phyloP scores from a whole-genome alignment of 2,888 invertebrate species.

The Chrysolina oricalcia region DNA sequence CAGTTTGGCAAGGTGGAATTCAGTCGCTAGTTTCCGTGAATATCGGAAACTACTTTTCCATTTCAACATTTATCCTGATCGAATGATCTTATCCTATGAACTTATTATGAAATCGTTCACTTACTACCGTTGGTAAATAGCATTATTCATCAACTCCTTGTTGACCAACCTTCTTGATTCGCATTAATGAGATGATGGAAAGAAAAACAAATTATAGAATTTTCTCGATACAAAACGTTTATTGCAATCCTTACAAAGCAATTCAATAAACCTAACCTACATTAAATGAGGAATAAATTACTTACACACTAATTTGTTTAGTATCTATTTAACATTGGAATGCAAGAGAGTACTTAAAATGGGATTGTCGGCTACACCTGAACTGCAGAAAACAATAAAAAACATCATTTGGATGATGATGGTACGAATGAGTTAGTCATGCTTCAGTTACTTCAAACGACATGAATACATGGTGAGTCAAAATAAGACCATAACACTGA shows the following conservation, averaged over 20 bases:
- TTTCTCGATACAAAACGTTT: conserved; percentile 40
- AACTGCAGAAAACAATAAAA: neutral
- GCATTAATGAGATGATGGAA: neutral
- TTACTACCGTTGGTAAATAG: too few relatives aligned
- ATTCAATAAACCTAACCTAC: conserved; percentile 43
- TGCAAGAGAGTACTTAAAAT: conserved; percentile 13
- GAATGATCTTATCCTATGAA: too few relatives aligned
- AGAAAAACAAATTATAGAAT: neutral
- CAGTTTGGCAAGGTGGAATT: too few relatives aligned
- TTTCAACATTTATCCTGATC: too few relatives aligned
- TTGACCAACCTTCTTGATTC: too few relatives aligned
- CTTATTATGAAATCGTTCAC: too few relatives aligned
- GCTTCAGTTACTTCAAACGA: neutral
- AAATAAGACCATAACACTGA: neutral
- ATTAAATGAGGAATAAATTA: conserved; percentile 50
- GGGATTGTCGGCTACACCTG: neutral
- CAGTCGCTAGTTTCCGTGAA: too few relatives aligned
- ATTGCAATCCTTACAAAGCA: conserved; percentile 55
- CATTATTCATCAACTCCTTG: too few relatives aligned
- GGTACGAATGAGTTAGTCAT: neutral
- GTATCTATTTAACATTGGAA: conserved; percentile 35
- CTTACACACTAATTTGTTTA: conserved; percentile 45
- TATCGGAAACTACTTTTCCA: too few relatives aligned
- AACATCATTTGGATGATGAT: neutral
- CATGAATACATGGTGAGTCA: neutral